Evolutionary conservation across 1,140 invertebrate genomes (phyloP).

Genomic region (Contarinia nasturtii): DNA sequence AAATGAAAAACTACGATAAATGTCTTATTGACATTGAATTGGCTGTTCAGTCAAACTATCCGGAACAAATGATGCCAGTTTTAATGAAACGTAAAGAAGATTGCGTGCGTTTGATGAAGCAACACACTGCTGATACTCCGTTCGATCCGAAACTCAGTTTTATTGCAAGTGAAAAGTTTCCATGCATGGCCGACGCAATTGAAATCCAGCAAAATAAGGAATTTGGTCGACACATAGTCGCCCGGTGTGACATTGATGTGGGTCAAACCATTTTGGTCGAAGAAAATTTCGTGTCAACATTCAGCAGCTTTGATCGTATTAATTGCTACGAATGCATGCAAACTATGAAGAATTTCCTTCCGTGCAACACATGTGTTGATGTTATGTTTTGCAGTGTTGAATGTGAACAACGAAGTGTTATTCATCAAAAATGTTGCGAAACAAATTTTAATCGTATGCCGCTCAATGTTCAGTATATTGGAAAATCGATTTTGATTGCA

Average conservation of each 20-base stretch:
- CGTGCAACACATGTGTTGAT: constrained; percentile 40
- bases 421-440: constrained; percentile 42
- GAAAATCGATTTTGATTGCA: constrained; percentile 35
- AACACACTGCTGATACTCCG: constrained; percentile 13
- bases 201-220: not conserved
- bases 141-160: constrained; percentile 6
- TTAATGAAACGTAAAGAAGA: constrained; percentile 1
- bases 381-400: constrained; percentile 48
- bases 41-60: constrained; percentile 13
- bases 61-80: constrained; percentile 10
- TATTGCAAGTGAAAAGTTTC: not conserved
- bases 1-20: constrained; percentile 17
- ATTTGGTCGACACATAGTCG: constrained; percentile 1
- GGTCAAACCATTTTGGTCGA: constrained; percentile 1
- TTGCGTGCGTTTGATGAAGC: constrained; percentile 12
- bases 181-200: not conserved
- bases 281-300: not conserved
- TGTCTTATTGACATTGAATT: constrained; percentile 22
- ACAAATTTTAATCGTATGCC: constrained; percentile 45
- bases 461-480: constrained; percentile 37
- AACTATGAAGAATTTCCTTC: constrained; percentile 37
- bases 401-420: constrained; percentile 40
- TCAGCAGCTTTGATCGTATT: not conserved
- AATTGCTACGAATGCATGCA: constrained; percentile 16
- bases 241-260: not conserved